Evolutionary conservation across 2,797 vertebrate species (phyloP), one percentile per base, ranked within the genome.

Genomic region (Zenarchopterus dispar): DNA sequence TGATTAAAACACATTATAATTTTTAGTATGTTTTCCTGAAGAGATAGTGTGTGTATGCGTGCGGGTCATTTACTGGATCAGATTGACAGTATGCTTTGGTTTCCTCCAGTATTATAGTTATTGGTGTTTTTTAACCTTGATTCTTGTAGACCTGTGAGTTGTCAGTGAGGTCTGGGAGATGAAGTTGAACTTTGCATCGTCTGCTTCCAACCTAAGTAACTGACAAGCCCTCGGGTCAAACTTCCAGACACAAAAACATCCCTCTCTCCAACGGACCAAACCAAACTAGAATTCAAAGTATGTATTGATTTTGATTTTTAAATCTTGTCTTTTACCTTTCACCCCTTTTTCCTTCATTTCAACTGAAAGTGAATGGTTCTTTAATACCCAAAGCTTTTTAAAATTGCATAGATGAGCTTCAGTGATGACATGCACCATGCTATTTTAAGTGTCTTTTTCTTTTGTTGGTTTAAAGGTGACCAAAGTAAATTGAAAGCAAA

Each of bases 191-290:
- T 79, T 77, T 48, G 31, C 16, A 70, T 54, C 61, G 65, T 67
- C 28, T 64, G 45, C 45, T 43, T 49, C 47, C 53, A 59, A 65
- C 72, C 70, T 33, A n/a, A 65, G 52, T 69, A 75, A 33, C 49
- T 80, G 75, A 67, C 31, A 8, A 78, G 61, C 70, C 76, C 69
- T 56, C 6, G 5, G 77, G 81, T 84, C 70, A 82, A 70, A 82
- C 55, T 60, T 64, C 66, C 77, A 81, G 71, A 72, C 80, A 56
- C 22, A 56, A 22, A 66, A 62, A 74, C 55, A 74, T 50, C 67
- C 60, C 55, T 73, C 28, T 0, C 73, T 64, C 56, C 74, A 69
- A 2, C 11, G 28, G 61, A 18, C 59, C 71, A 43, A 43, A 72
- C 33, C 46, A 75, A 52, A 46, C 44, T 36, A 26, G 63, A 71